Percentiles rank a stretch among this genome's conserved stretches.
phyloP scores from a whole-genome alignment of 2,797 vertebrate genomes.

The Hipposideros larvatus region DNA sequence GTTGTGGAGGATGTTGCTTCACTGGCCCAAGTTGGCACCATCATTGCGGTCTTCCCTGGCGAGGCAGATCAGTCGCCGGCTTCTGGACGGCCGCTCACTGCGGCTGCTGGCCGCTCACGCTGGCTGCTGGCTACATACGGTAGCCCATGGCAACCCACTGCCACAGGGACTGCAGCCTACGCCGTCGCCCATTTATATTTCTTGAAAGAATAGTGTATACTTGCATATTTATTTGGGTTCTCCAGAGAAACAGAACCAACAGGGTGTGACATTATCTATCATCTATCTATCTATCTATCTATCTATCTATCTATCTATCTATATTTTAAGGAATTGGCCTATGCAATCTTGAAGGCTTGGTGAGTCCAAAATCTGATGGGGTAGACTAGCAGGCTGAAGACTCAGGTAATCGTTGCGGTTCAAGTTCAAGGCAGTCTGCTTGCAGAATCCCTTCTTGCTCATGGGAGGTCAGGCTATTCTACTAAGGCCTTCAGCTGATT shows the following conservation, averaged over 20 bases:
- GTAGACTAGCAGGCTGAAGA: background rate
- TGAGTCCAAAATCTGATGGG: background rate
- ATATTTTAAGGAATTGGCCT: background rate
- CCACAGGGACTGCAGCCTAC: too few relatives aligned
- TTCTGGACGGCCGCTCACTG: too few relatives aligned
- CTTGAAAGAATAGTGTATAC: background rate
- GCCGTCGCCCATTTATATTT: background rate
- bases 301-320: background rate
- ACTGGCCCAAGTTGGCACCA: too few relatives aligned
- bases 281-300: background rate
- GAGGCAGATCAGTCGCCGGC: too few relatives aligned
- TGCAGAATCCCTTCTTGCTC: conserved; percentile 31
- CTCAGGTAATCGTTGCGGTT: background rate
- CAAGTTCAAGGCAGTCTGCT: background rate
- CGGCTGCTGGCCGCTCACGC: too few relatives aligned
- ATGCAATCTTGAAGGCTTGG: background rate
- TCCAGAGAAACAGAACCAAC: conserved; percentile 33
- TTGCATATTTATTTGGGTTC: background rate
- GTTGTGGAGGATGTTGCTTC: too few relatives aligned
- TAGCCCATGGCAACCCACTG: too few relatives aligned
- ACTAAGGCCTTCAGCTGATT: background rate
- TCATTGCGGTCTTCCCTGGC: too few relatives aligned
- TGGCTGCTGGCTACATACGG: too few relatives aligned
- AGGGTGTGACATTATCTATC: background rate
- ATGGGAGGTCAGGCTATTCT: background rate